Conservation (phyloP, 2,888 invertebrate species). For the Synergus gifuensis region DNA sequence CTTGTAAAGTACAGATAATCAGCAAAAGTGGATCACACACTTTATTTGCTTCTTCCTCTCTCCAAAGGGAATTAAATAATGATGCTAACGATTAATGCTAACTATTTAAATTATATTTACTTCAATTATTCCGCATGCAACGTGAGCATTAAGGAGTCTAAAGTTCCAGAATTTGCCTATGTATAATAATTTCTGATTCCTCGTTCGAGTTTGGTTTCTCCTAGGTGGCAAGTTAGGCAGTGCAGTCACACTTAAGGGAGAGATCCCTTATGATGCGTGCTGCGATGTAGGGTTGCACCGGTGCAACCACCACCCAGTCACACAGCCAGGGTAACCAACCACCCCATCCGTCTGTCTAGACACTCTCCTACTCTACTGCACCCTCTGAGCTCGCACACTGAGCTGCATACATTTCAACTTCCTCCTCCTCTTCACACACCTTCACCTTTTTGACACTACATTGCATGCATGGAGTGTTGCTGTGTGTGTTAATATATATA, state of each 20-base stretch:
- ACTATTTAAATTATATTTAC: too few relatives aligned
- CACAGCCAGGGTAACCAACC: conserved; percentile 62
- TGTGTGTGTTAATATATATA: conserved; percentile 42
- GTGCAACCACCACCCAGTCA: conserved; percentile 64
- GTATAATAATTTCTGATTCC: not conserved
- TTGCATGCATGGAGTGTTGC: conserved; percentile 41
- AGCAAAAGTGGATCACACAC: not conserved
- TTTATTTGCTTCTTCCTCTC: too few relatives aligned
- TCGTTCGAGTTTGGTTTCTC: not conserved
- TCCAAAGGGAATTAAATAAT: too few relatives aligned
- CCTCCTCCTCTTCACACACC: conserved; percentile 63
- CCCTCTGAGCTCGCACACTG: conserved; percentile 66
- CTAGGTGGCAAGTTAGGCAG: not conserved
- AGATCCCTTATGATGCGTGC: conserved; percentile 23
- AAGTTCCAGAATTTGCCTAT: too few relatives aligned
- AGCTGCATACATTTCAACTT: conserved; percentile 52
- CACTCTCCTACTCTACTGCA: conserved; percentile 75
- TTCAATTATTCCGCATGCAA: too few relatives aligned
- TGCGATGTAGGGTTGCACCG: conserved; percentile 24
- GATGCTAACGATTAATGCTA: too few relatives aligned
- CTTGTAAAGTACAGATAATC: not conserved
- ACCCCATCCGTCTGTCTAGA: conserved; percentile 73
- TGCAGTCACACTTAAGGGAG: conserved; percentile 26
- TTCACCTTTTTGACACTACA: conserved; percentile 69
- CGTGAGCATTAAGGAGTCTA: too few relatives aligned